Evolutionary conservation across 2,113 vertebrate genomes (phyloP), one percentile per base, ranked within the genome.

Genomic region (Leptocoma aspasia): DNA sequence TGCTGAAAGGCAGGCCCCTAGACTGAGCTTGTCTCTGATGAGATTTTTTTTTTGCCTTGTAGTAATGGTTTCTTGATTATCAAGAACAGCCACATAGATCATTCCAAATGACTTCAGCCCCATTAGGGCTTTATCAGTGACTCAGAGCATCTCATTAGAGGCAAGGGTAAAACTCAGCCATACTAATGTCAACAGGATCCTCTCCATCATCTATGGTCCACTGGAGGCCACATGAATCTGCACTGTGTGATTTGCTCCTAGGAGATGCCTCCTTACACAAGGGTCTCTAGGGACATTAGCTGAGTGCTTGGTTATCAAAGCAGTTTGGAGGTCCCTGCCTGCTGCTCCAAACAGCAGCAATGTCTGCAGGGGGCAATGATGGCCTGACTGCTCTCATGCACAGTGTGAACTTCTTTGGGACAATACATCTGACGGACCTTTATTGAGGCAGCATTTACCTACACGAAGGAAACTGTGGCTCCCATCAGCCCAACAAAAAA

Each of bases 161-260:
- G 59, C 23, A 64, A 57, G 77, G 56, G 85, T 50, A 94, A 92
- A 82, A 85, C 54, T 39, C 1, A 0, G 33, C 37, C 71, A 50
- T 37, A 45, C 17, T 65, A 54, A 91, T 77, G 87, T 85, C 82
- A 88, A 76, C 78, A 87, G 42, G 30, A 92, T 35, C 35, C 44
- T 73, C 39, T 71, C 56, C 52, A 50, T 41, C 45, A 54, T 33
- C 50, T 33, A 0, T 13, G n/a, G 49, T 30, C 31, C 39, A 15
- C 0, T 2, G 0, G 70, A 73, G 39, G 37, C 33, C 45, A 45
- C 0, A 0, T 37, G 60, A 61, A 70, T n/a, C 54, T 65, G 60
- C n/a, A 20, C 9, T 15, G 47, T 35, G 49, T 44, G 61, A 93
- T 75, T 31, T 90, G 24, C 61, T 75, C 24, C 73, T 18, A 9